Percentiles rank a stretch among this genome's conserved stretches.
phyloP scores from a whole-genome alignment of 2,888 invertebrate genomes.

The Sinhomidia bicolor region DNA sequence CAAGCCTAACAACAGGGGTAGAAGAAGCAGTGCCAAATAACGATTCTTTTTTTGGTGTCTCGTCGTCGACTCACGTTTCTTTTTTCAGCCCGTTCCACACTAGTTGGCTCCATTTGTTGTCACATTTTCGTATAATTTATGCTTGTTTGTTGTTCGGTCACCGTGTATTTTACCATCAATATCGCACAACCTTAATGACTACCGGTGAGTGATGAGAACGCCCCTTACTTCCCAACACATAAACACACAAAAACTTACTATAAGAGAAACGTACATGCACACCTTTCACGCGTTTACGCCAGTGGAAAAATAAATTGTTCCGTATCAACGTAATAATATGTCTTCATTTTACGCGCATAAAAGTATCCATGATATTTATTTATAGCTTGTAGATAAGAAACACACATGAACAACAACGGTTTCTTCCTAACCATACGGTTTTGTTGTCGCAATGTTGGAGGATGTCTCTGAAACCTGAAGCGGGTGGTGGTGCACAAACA shows the following conservation, averaged over 20 bases:
- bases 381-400: slow-evolving; percentile 26
- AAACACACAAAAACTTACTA: too few relatives aligned
- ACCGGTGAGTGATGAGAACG: slow-evolving; percentile 56
- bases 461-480: background rate
- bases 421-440: too few relatives aligned
- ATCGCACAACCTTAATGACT: slow-evolving; percentile 47
- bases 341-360: slow-evolving; percentile 28
- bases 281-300: slow-evolving; percentile 30
- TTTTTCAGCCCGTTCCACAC: background rate
- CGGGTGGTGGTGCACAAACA: background rate
- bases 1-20: background rate
- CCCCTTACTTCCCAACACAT: background rate
- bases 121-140: slow-evolving; percentile 51
- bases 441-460: too few relatives aligned
- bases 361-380: slow-evolving; percentile 27
- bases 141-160: slow-evolving; percentile 45
- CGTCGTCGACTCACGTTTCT: background rate
- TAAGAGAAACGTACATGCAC: too few relatives aligned
- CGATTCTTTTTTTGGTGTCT: background rate
- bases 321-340: slow-evolving; percentile 16
- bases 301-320: slow-evolving; percentile 23
- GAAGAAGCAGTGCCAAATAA: background rate
- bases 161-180: slow-evolving; percentile 21
- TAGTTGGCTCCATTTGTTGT: background rate
- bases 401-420: background rate